Conservation (phyloP, 1,140 invertebrate species). For the Belonocnema kinseyi region DNA sequence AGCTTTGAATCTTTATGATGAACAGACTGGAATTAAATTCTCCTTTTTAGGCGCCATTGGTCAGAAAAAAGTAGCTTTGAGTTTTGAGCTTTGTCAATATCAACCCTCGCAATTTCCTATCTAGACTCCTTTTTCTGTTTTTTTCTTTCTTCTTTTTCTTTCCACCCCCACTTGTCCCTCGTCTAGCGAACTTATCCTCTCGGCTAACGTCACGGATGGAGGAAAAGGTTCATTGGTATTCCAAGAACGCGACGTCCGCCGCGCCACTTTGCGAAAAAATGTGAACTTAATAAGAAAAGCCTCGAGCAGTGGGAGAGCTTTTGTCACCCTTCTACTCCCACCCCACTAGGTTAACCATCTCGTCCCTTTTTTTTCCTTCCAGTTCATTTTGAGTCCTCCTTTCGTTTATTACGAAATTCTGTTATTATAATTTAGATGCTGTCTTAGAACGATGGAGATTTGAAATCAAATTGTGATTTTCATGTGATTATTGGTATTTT, state of each 20-base stretch:
- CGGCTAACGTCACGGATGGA: slow-evolving; percentile 47
- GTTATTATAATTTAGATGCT: slow-evolving; percentile 19
- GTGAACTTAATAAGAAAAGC: slow-evolving; percentile 76
- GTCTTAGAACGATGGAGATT: background rate
- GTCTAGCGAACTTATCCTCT: slow-evolving; percentile 40
- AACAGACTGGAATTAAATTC: background rate
- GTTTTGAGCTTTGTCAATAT: slow-evolving; percentile 18
- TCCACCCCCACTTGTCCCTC: background rate
- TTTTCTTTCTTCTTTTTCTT: background rate
- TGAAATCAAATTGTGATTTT: background rate
- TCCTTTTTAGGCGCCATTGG: background rate
- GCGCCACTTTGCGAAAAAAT: slow-evolving; percentile 74
- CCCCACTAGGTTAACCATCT: slow-evolving; percentile 33
- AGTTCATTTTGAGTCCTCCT: slow-evolving; percentile 18
- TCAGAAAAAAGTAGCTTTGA: background rate
- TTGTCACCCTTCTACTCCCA: slow-evolving; percentile 58
- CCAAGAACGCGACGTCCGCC: slow-evolving; percentile 57
- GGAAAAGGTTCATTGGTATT: slow-evolving; percentile 71
- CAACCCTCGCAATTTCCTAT: slow-evolving; percentile 4
- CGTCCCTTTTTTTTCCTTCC: background rate
- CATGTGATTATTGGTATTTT: background rate
- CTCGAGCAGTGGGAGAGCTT: slow-evolving; percentile 68
- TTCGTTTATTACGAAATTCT: slow-evolving; percentile 27
- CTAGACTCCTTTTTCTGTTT: background rate
- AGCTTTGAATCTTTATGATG: background rate